These are phyloP conservation scores for Megalonaias nervosa DNA, from an alignment of 1,140 invertebrate genomes.

Conservation along the genomic window DNA sequence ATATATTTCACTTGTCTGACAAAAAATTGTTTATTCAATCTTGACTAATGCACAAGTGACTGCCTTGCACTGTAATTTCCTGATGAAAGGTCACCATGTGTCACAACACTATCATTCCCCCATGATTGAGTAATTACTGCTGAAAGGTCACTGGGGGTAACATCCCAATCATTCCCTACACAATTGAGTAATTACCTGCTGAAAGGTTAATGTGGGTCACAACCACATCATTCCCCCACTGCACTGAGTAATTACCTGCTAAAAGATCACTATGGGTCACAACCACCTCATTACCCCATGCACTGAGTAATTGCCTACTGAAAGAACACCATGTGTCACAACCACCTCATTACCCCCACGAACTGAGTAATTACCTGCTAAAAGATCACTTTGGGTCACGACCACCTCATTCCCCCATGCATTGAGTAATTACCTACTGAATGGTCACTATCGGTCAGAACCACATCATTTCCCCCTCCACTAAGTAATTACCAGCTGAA, in stretches of 20 bases:
- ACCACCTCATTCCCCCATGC: no score
- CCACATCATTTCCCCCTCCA: conserved; percentile 54
- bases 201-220: no score
- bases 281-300: conserved; percentile 56
- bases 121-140: conserved; percentile 38
- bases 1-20: no score
- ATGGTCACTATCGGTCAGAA: conserved; percentile 64
- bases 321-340: conserved; percentile 62
- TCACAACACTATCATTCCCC: conserved; percentile 64
- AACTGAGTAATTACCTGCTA: conserved; percentile 8
- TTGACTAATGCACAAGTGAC: no score
- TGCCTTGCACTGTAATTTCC: conserved; percentile 38
- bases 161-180: conserved; percentile 57
- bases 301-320: conserved; percentile 45
- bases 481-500: conserved; percentile 3
- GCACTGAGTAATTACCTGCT: conserved; percentile 44
- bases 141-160: conserved; percentile 62
- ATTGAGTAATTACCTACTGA: conserved; percentile 47
- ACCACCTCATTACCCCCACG: conserved; percentile 58
- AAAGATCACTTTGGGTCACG: no score
- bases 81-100: conserved; percentile 57
- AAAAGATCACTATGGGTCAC: conserved; percentile 63
- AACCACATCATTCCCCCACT: no score
- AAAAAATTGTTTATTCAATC: no score
- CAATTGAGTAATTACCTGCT: conserved; percentile 12